Conservation (phyloP, 2,113 vertebrate genomes). For the Alouatta palliata region DNA sequence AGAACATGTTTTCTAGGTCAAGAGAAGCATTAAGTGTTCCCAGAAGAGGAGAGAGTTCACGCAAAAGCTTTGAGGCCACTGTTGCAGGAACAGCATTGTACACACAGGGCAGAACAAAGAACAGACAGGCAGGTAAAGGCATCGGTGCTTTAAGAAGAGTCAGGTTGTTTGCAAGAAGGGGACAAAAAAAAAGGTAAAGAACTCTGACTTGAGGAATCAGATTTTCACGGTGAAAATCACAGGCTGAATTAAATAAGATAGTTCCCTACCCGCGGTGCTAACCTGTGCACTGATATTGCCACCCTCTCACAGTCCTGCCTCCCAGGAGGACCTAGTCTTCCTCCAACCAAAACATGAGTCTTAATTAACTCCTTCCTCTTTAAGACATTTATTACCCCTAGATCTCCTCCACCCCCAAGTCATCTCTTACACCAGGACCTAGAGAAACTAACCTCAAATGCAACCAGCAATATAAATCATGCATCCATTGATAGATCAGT, state of each 20-base stretch:
- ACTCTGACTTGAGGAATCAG: background rate
- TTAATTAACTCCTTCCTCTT: background rate
- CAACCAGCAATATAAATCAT: background rate
- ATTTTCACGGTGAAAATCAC: background rate
- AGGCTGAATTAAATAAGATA: background rate
- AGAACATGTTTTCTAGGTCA: background rate
- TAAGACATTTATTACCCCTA: background rate
- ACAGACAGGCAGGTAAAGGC: accelerated
- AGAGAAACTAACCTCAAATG: background rate
- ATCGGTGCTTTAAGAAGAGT: background rate
- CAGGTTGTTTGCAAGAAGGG: background rate
- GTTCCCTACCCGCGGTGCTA: background rate
- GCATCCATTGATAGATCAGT: background rate
- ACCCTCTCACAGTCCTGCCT: background rate
- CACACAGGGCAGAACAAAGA: background rate
- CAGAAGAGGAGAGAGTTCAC: no score
- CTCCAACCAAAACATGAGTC: background rate
- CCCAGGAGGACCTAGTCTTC: background rate
- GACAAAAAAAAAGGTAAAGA: background rate
- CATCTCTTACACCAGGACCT: background rate
- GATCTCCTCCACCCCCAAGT: background rate
- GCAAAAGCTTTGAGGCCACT: background rate
- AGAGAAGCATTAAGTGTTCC: background rate
- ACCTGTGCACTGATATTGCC: no score
- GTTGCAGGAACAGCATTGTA: background rate